Percentiles rank a stretch among this genome's conserved stretches.
Conservation (phyloP, 2,797 vertebrate genomes). For the Parauchenoglanis ngamensis region DNA sequence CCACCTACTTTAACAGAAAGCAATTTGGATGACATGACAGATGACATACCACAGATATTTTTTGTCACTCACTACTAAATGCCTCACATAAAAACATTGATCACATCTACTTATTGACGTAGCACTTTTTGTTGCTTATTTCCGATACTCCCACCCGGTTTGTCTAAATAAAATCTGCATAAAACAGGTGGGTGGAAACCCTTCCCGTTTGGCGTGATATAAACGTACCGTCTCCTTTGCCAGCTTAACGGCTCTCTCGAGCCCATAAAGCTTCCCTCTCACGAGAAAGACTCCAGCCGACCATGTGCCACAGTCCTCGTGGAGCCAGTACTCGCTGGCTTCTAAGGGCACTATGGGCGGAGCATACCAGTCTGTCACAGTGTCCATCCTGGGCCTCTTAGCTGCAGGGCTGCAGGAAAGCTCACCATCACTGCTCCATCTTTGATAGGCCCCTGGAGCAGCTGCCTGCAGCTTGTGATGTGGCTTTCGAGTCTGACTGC, state of each 20-base stretch:
- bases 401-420: conserved; percentile 57
- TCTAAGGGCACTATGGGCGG: conserved; percentile 73
- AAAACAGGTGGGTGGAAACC: not conserved
- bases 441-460: conserved; percentile 47
- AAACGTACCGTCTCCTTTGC: conserved; percentile 74
- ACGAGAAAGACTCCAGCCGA: conserved; percentile 78
- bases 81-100: not conserved
- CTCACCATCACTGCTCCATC: conserved; percentile 51
- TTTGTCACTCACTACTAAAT: not conserved
- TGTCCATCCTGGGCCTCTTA: conserved; percentile 63
- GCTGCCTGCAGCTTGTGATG: conserved; percentile 58
- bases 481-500: conserved; percentile 41
- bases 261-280: conserved; percentile 77
- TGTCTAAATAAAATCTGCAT: too few relatives aligned
- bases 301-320: conserved; percentile 80
- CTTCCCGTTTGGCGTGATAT: not conserved
- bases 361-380: conserved; percentile 70
- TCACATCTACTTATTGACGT: not conserved
- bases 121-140: not conserved
- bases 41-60: not conserved
- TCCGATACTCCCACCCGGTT: not conserved
- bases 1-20: not conserved
- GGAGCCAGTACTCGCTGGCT: conserved; percentile 78
- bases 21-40: not conserved
- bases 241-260: conserved; percentile 75